Percentiles rank a stretch among this genome's conserved stretches.
Evolutionary conservation across 2,797 vertebrate genomes (phyloP).

Genomic region (Pachyuromys duprasi): DNA sequence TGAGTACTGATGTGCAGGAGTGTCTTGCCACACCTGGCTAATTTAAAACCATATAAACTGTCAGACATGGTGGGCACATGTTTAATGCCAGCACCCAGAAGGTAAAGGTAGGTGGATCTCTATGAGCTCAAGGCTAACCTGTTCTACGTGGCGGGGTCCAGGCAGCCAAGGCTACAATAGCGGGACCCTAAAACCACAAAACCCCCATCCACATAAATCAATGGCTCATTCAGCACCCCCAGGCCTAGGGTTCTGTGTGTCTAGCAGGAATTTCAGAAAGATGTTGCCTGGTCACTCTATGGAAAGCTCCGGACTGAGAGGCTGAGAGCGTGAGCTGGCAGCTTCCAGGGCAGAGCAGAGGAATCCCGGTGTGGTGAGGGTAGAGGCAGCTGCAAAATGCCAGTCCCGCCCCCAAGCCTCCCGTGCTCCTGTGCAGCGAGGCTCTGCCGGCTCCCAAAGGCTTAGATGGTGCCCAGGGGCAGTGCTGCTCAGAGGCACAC

Average conservation of each 20-base stretch:
- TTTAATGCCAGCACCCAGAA: not conserved
- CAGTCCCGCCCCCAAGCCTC: not conserved
- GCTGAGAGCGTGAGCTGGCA: not conserved
- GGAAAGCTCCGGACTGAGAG: not conserved
- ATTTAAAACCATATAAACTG: not conserved
- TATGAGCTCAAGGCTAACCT: not conserved
- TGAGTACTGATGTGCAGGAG: not conserved
- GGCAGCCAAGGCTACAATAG: not conserved
- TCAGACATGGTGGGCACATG: not conserved
- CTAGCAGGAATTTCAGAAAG: not conserved
- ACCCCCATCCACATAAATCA: not conserved
- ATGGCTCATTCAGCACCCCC: not conserved
- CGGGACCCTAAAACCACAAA: not conserved
- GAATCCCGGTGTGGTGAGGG: accelerated
- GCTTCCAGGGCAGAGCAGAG: not conserved
- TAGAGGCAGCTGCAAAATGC: not conserved
- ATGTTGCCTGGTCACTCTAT: not conserved
- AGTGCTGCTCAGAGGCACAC: not conserved
- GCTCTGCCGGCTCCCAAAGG: not conserved
- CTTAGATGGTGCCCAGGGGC: not conserved
- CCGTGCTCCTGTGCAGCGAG: not conserved
- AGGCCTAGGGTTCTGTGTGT: not conserved
- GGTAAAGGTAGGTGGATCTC: not conserved
- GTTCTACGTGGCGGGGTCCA: not conserved
- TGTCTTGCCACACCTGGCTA: no score